phyloP scores from a whole-genome alignment of 2,797 vertebrate species.

The Amblyraja radiata region DNA sequence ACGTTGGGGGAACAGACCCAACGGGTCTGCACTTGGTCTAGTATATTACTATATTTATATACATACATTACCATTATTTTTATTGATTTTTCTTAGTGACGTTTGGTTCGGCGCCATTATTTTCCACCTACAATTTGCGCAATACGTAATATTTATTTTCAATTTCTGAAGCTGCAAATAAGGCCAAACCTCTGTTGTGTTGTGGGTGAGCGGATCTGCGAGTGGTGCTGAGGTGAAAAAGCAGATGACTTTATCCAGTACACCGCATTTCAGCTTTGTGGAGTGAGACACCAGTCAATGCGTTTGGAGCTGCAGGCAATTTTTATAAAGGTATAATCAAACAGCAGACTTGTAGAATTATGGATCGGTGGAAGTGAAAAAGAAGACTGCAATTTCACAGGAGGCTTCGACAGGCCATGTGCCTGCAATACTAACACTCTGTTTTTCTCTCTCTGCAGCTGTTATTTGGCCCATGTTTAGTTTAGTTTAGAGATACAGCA shows the following conservation, averaged over 20 bases:
- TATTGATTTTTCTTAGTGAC: neutral
- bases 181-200: neutral
- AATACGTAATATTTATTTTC: neutral
- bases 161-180: neutral
- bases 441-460: no score
- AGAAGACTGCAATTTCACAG: neutral
- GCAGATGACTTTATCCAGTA: neutral
- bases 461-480: no score
- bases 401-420: no score
- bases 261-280: neutral
- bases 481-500: no score
- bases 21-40: no score
- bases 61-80: neutral
- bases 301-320: neutral
- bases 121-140: neutral
- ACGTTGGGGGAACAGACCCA: no score
- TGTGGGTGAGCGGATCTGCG: neutral
- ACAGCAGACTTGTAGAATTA: neutral
- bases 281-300: neutral
- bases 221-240: neutral
- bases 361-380: neutral
- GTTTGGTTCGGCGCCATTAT: neutral
- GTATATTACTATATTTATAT: no score
- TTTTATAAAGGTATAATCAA: neutral
- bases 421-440: no score